phyloP scores from a whole-genome alignment of 1,140 invertebrate genomes.

The Euwallacea fornicatus region DNA sequence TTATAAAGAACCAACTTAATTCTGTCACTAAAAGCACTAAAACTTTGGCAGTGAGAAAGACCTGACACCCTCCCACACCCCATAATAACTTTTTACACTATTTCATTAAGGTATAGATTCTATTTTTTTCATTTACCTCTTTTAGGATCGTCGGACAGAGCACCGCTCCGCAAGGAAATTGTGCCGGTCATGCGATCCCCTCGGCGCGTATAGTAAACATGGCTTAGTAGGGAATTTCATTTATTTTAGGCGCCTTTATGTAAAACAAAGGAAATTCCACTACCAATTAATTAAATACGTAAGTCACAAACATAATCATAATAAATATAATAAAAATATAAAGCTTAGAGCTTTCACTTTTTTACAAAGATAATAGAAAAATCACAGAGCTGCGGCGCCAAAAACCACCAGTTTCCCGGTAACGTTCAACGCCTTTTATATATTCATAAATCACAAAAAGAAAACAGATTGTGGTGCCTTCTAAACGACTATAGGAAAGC shows the following conservation, averaged over 20 bases:
- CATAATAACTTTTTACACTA: background rate
- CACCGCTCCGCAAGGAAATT: too few relatives aligned
- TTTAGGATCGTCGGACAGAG: too few relatives aligned
- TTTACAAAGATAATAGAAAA: constrained; percentile 42
- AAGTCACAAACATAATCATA: constrained; percentile 26
- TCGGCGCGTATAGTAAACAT: background rate
- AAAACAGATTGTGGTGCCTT: constrained; percentile 43
- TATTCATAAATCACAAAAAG: constrained; percentile 42
- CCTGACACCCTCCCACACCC: constrained; percentile 33
- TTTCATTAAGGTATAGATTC: constrained; percentile 1
- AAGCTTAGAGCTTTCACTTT: constrained; percentile 38
- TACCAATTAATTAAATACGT: constrained; percentile 28
- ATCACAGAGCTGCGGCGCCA: constrained; percentile 40
- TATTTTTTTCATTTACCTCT: too few relatives aligned
- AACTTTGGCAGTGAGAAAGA: constrained; percentile 40
- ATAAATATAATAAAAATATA: constrained; percentile 43
- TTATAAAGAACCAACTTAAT: constrained; percentile 25
- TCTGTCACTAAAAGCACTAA: constrained; percentile 35
- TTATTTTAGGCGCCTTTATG: constrained; percentile 16
- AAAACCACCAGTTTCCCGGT: constrained; percentile 16
- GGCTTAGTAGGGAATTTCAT: constrained; percentile 17
- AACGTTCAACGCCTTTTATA: constrained; percentile 32
- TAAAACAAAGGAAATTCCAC: constrained; percentile 22
- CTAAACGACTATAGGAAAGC: constrained; percentile 5
- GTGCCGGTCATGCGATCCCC: too few relatives aligned